These are phyloP conservation scores for Macquaria australasica DNA, from an alignment of 2,113 vertebrate genomes.

Conservation along the genomic window DNA sequence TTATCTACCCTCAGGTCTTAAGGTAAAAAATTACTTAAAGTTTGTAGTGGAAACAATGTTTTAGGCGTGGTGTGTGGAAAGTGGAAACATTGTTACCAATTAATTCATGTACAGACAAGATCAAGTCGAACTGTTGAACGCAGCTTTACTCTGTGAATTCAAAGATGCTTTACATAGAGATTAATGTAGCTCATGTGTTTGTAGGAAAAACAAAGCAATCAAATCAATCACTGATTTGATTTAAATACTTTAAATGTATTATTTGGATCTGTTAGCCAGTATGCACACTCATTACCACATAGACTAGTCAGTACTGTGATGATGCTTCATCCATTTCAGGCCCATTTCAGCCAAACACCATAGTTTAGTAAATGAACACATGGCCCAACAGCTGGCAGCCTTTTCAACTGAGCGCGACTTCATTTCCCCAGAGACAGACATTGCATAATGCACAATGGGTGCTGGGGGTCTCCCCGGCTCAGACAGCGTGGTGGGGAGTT, in stretches of 20 bases:
- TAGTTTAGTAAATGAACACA: conserved; percentile 73
- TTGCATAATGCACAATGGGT: conserved; percentile 74
- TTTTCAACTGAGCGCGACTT: conserved; percentile 71
- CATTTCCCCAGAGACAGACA: conserved; percentile 71
- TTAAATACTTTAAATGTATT: neutral
- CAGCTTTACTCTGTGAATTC: neutral
- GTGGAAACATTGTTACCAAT: conserved; percentile 8
- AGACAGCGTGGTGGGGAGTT: conserved; percentile 41
- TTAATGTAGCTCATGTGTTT: neutral
- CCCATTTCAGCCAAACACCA: conserved; percentile 43
- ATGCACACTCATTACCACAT: too few species aligned
- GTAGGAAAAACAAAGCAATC: neutral
- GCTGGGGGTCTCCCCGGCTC: conserved; percentile 54
- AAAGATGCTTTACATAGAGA: conserved; percentile 6
- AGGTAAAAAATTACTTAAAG: neutral
- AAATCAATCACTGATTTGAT: neutral
- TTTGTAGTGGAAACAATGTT: neutral
- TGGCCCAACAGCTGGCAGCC: conserved; percentile 80
- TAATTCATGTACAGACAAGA: conserved; percentile 35
- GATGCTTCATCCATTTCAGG: conserved; percentile 45
- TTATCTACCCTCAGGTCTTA: neutral
- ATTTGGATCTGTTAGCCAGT: neutral
- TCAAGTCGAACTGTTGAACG: conserved; percentile 3
- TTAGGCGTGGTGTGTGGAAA: too few species aligned
- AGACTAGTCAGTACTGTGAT: conserved; percentile 25